These are phyloP conservation scores for Phasia obesa DNA, from an alignment of 2,888 invertebrate species.

Conservation along the genomic window DNA sequence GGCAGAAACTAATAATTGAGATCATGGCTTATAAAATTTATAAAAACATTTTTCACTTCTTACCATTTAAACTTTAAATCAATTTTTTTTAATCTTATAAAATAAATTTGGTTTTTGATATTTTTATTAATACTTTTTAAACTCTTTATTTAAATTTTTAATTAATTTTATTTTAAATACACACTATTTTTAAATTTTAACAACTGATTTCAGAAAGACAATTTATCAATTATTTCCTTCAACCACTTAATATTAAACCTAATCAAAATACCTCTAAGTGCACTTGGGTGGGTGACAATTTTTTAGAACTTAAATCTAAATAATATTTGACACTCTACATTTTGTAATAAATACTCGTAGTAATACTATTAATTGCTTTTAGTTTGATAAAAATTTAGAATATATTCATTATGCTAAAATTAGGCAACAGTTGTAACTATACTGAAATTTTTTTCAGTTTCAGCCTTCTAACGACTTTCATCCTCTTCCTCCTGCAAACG, in stretches of 20 bases:
- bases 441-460: conserved; percentile 2
- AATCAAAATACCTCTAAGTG: conserved; percentile 20
- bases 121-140: too few species aligned
- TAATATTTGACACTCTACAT: conserved; percentile 57
- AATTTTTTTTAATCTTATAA: too few species aligned
- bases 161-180: too few species aligned
- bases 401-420: conserved; percentile 29
- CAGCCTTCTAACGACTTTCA: conserved; percentile 77
- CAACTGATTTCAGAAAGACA: conserved; percentile 6
- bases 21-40: too few species aligned
- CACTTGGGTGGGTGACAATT: conserved; percentile 24
- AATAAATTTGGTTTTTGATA: too few species aligned
- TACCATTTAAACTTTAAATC: too few species aligned
- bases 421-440: too few species aligned
- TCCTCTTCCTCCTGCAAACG: conserved; percentile 93
- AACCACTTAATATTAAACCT: neutral
- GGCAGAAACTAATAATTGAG: too few species aligned
- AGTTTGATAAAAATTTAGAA: conserved; percentile 3
- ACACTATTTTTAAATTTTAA: conserved; percentile 30
- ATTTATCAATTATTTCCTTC: neutral
- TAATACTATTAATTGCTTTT: neutral
- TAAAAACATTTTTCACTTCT: too few species aligned
- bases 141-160: too few species aligned
- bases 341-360: conserved; percentile 3
- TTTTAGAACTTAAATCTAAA: conserved; percentile 11